A percentile compares a stretch with the other conserved stretches of the same genome.
Evolutionary conservation across 2,797 vertebrate species (phyloP).

Genomic region (Antrozous pallidus): DNA sequence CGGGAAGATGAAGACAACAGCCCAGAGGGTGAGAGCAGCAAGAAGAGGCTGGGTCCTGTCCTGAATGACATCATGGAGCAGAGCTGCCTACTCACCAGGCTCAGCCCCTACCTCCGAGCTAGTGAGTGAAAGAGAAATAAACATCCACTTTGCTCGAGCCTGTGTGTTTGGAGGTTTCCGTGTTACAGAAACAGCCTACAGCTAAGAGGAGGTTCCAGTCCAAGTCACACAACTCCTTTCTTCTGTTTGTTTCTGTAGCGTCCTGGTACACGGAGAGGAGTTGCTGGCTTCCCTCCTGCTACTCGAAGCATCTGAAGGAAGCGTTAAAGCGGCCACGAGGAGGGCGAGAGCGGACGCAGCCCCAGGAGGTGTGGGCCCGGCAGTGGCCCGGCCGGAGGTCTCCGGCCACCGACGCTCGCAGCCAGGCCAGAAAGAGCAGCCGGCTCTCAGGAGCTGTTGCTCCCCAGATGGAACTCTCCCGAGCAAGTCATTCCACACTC

Average conservation of each 20-base stretch:
- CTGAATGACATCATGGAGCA: background rate
- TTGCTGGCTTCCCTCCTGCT: background rate
- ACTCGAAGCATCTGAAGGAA: background rate
- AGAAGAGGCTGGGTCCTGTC: background rate
- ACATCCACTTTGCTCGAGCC: background rate
- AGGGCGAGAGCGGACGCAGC: background rate
- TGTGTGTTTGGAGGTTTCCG: background rate
- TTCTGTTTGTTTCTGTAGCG: background rate
- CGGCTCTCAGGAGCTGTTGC: background rate
- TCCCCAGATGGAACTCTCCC: background rate
- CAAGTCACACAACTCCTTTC: background rate
- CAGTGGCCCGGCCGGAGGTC: background rate
- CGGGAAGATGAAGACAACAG: background rate
- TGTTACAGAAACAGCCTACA: background rate
- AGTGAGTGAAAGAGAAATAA: background rate
- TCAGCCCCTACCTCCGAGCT: background rate
- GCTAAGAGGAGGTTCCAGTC: background rate
- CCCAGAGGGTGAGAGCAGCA: background rate
- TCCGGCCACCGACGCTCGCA: background rate
- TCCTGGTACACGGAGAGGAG: background rate
- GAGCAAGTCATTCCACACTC: background rate
- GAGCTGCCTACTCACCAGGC: background rate
- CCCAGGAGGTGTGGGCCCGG: background rate
- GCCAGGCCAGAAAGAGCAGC: background rate
- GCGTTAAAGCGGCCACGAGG: background rate